Conservation (phyloP, 2,797 vertebrate species). For the Microchirus variegatus region DNA sequence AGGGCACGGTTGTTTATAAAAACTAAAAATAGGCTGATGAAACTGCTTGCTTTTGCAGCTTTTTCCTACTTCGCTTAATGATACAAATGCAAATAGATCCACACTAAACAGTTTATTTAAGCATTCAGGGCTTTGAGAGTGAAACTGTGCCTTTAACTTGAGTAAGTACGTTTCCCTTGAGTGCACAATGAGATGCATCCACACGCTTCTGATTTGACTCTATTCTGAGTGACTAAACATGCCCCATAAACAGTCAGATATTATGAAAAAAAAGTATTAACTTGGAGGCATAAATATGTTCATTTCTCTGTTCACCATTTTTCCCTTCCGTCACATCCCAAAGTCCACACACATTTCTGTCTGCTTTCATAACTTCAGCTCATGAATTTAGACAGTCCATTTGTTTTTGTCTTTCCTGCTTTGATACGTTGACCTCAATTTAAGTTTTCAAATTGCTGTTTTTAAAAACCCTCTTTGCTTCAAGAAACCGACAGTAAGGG, state of each 20-base stretch:
- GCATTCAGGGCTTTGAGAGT: conserved; percentile 7
- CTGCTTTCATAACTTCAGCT: conserved; percentile 3
- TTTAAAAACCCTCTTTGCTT: conserved; percentile 7
- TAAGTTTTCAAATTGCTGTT: conserved; percentile 18
- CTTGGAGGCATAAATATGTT: too few species aligned
- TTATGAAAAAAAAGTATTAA: background rate
- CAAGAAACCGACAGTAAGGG: background rate
- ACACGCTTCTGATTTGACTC: background rate
- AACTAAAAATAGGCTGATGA: conserved; percentile 31
- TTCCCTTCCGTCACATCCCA: conserved; percentile 9
- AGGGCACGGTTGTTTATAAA: conserved; percentile 37
- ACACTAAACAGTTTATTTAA: conserved; percentile 49
- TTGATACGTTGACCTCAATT: conserved; percentile 13
- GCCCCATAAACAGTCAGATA: background rate
- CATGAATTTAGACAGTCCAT: background rate
- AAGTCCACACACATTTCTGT: background rate
- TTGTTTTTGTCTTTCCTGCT: background rate
- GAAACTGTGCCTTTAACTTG: conserved; percentile 16
- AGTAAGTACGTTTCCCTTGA: background rate
- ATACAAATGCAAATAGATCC: conserved; percentile 34
- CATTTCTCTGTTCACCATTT: conserved; percentile 18
- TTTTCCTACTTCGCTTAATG: conserved; percentile 48
- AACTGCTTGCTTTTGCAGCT: conserved; percentile 29
- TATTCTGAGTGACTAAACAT: background rate
- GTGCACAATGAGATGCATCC: conserved; percentile 1